These are phyloP conservation scores for Julus scanicus DNA, from an alignment of 2,888 invertebrate species.

Conservation along the genomic window DNA sequence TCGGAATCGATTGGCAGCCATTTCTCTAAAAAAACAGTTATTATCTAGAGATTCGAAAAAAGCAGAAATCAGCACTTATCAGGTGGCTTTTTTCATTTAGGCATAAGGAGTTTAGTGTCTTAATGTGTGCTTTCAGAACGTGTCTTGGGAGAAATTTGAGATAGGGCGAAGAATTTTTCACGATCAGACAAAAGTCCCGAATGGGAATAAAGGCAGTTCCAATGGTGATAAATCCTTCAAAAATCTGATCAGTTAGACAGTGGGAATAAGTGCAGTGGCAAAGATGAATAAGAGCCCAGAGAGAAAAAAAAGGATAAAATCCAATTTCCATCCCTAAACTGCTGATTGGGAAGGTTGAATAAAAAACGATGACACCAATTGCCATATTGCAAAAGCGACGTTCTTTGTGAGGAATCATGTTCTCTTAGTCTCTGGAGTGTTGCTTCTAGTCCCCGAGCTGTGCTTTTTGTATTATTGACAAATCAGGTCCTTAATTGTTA, in stretches of 20 bases:
- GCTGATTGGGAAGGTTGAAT: not conserved
- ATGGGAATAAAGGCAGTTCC: not conserved
- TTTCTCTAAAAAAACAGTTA: not conserved
- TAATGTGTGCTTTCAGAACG: constrained; percentile 34
- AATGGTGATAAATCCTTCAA: not conserved
- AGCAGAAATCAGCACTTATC: not conserved
- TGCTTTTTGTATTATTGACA: no score
- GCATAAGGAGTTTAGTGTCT: not conserved
- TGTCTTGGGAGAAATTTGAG: constrained; percentile 41
- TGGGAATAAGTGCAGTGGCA: not conserved
- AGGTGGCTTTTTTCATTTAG: not conserved
- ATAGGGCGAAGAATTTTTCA: constrained; percentile 15
- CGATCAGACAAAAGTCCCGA: not conserved
- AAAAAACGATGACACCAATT: not conserved
- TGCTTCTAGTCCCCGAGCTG: no score
- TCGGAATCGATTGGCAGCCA: not conserved
- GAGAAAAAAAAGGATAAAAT: constrained; percentile 28
- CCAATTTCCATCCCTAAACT: not conserved
- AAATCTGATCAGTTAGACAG: constrained; percentile 14
- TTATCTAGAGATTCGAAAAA: not conserved
- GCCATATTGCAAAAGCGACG: not conserved
- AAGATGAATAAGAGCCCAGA: not conserved
- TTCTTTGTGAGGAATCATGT: not conserved
- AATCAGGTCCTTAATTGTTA: not conserved
- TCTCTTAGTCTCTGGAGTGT: no score